These are phyloP conservation scores for Heterodera schachtii DNA, from an alignment of 1,140 invertebrate species.

Conservation along the genomic window DNA sequence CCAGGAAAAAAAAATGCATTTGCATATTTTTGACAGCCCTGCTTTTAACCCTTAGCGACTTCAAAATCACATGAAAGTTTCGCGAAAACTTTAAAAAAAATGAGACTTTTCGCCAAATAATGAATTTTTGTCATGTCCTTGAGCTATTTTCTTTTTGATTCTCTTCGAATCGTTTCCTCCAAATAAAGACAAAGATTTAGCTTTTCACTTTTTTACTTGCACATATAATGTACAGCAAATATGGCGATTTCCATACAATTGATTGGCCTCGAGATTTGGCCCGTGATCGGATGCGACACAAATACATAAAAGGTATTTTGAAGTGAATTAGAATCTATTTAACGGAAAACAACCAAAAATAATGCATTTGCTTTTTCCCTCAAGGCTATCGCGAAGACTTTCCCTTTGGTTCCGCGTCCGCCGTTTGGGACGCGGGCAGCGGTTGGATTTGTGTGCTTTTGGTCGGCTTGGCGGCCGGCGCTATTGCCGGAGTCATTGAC, in stretches of 20 bases:
- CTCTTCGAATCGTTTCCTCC: no score
- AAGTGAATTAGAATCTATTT: neutral
- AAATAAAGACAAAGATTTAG: no score
- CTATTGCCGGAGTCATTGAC: constrained; percentile 75
- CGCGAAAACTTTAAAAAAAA: no score
- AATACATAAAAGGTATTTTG: constrained; percentile 66
- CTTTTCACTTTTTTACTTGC: no score
- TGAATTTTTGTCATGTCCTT: no score
- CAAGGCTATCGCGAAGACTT: constrained; percentile 44
- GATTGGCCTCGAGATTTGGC: constrained; percentile 98
- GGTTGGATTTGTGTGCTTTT: constrained; percentile 97
- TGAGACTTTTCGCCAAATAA: no score
- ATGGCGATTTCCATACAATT: constrained; percentile 99
- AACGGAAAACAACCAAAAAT: no score
- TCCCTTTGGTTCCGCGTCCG: constrained; percentile 59
- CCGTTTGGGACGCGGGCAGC: constrained; percentile 86
- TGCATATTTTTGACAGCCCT: no score
- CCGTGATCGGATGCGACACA: constrained; percentile 91
- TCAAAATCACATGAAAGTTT: no score
- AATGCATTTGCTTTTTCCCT: constrained; percentile 11
- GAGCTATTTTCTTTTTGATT: no score
- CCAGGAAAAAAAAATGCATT: no score
- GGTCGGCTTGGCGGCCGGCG: constrained; percentile 80
- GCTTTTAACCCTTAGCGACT: no score
- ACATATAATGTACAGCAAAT: constrained; percentile 70